phyloP scores from a whole-genome alignment of 2,888 invertebrate genomes.

The Philonicus albiceps region DNA sequence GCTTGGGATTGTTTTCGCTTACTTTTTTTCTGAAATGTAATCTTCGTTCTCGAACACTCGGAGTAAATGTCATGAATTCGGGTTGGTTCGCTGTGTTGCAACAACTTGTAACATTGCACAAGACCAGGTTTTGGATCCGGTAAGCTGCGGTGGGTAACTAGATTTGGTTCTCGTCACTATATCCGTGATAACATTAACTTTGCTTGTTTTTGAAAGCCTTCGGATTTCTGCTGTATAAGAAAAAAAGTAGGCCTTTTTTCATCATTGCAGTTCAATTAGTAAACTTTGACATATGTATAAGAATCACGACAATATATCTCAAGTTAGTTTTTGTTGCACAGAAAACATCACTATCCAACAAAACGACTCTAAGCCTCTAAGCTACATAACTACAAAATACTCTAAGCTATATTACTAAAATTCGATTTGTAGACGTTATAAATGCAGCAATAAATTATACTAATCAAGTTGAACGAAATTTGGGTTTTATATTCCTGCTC shows the following conservation, averaged over 20 bases:
- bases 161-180: background rate
- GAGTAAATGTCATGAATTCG: background rate
- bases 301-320: background rate
- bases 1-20: background rate
- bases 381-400: too few species aligned
- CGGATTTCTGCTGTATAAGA: background rate
- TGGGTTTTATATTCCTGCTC: too few species aligned
- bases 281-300: background rate
- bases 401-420: too few species aligned
- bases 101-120: background rate
- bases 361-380: background rate
- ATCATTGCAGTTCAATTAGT: background rate
- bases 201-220: background rate
- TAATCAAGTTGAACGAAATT: too few species aligned
- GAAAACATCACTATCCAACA: background rate
- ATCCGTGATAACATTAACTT: background rate
- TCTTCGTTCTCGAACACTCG: background rate
- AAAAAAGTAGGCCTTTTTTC: background rate
- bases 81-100: background rate
- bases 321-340: background rate
- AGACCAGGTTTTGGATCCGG: background rate
- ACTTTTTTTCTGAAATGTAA: background rate
- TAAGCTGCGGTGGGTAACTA: background rate
- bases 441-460: too few species aligned
- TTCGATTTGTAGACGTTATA: too few species aligned